These are phyloP conservation scores for Todiramphus chloris DNA, from an alignment of 2,113 vertebrate genomes.

Conservation along the genomic window DNA sequence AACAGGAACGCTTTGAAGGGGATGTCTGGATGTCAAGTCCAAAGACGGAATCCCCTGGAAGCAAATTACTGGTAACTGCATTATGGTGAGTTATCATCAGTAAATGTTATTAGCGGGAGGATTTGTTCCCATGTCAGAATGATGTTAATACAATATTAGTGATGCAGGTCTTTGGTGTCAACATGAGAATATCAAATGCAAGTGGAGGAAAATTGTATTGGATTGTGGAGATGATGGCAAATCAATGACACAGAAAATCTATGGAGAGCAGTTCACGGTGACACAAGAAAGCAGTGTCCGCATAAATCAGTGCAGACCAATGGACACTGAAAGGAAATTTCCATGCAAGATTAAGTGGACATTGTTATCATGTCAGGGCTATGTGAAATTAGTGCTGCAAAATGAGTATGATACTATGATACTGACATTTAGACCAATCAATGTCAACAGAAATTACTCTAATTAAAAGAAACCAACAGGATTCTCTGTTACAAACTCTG, in stretches of 20 bases:
- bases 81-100: slow-evolving; percentile 39
- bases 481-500: not conserved
- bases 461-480: not conserved
- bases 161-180: slow-evolving; percentile 61
- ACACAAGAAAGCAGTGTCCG: slow-evolving; percentile 35
- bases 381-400: not conserved
- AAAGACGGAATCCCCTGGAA: slow-evolving; percentile 17
- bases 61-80: slow-evolving; percentile 31
- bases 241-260: slow-evolving; percentile 67
- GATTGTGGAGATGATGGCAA: slow-evolving; percentile 62
- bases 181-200: slow-evolving; percentile 50
- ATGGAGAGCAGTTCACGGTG: slow-evolving; percentile 53
- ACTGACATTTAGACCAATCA: not conserved
- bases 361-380: slow-evolving; percentile 18
- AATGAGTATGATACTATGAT: slow-evolving; percentile 9
- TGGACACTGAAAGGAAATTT: slow-evolving; percentile 27
- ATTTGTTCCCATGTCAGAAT: slow-evolving; percentile 36
- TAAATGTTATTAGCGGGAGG: slow-evolving; percentile 11
- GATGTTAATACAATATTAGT: slow-evolving; percentile 58
- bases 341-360: slow-evolving; percentile 43
- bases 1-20: not conserved
- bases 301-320: slow-evolving; percentile 58
- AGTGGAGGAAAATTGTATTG: slow-evolving; percentile 47
- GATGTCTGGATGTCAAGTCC: not conserved
- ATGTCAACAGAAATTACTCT: not conserved